phyloP scores from a whole-genome alignment of 2,888 invertebrate genomes.

The Eristalis tenax region DNA sequence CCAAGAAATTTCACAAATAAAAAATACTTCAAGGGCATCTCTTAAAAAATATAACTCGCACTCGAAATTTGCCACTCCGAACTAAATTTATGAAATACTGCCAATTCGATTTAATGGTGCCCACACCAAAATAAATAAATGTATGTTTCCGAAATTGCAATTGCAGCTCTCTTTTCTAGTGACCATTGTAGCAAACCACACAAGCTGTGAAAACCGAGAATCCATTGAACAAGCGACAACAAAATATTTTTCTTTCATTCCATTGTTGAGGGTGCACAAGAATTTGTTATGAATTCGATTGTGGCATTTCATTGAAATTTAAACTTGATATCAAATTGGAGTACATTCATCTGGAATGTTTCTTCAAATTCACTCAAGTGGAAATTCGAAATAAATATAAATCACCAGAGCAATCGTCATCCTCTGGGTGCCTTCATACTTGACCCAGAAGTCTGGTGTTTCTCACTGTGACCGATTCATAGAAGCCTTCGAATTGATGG shows the following conservation, averaged over 20 bases:
- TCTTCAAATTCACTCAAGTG: neutral
- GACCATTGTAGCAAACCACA: neutral
- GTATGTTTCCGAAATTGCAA: no score
- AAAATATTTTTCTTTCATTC: neutral
- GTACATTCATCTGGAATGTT: neutral
- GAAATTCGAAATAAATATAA: neutral
- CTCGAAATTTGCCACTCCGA: neutral
- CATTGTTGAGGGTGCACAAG: neutral
- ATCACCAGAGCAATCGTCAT: neutral
- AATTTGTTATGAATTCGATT: neutral
- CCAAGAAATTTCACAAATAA: neutral
- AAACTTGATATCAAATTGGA: neutral
- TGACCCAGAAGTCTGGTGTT: neutral
- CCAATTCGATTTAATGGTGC: neutral
- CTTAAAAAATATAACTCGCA: neutral
- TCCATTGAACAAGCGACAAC: neutral
- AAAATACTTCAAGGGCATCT: neutral
- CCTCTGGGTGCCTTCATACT: neutral
- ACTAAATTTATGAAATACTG: neutral
- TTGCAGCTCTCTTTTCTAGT: neutral
- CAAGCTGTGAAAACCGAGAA: neutral
- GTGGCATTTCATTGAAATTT: neutral
- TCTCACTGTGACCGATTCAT: neutral
- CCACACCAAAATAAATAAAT: neutral
- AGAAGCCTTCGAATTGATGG: neutral